phyloP scores from a whole-genome alignment of 1,140 invertebrate genomes.

The Pentalonia nigronervosa region DNA sequence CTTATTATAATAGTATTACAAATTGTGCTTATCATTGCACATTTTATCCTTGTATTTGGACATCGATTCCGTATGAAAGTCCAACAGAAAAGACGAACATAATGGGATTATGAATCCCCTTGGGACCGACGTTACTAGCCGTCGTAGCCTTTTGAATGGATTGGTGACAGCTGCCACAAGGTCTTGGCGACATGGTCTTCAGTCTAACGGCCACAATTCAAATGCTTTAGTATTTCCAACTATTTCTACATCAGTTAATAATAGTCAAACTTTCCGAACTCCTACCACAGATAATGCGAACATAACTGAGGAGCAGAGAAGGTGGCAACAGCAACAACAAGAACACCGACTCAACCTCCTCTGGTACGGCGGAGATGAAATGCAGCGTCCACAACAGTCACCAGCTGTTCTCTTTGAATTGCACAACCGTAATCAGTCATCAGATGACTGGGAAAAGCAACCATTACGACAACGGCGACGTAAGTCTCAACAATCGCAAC shows the following conservation, averaged over 20 bases:
- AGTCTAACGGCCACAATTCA: neutral
- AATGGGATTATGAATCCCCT: neutral
- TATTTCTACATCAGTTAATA: neutral
- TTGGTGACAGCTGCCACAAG: constrained; percentile 24
- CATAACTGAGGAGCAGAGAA: neutral
- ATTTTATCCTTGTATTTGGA: neutral
- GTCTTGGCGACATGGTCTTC: constrained; percentile 44
- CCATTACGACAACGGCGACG: neutral
- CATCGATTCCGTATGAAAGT: constrained; percentile 16
- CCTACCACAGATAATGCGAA: neutral
- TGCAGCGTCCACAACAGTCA: neutral
- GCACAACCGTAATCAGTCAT: neutral
- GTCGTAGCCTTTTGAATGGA: neutral
- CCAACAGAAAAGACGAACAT: neutral
- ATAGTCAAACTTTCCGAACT: neutral
- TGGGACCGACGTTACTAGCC: neutral
- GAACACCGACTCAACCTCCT: constrained; percentile 19
- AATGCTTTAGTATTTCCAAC: constrained; percentile 38
- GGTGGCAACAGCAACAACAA: neutral
- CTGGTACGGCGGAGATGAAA: constrained; percentile 22
- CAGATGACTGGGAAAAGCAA: constrained; percentile 43
- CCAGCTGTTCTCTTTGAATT: constrained; percentile 7
- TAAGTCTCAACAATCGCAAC: neutral
- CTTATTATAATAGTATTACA: neutral
- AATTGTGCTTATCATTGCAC: neutral